Conservation (phyloP, 2,888 invertebrate genomes). For the Sericinus montela region DNA sequence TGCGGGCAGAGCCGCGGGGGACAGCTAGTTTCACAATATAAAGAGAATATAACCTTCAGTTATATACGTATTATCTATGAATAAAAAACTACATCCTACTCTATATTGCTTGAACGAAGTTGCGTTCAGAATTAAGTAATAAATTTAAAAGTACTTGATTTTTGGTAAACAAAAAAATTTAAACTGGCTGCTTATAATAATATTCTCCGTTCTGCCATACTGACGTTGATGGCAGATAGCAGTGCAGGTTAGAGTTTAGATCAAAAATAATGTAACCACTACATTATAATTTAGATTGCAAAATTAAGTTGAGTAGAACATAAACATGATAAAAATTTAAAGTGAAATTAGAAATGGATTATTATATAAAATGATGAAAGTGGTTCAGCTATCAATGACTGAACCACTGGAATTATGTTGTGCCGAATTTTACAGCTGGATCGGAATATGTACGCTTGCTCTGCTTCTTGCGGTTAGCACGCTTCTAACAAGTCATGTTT, state of each 20-base stretch:
- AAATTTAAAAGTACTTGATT: no score
- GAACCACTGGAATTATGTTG: slow-evolving; percentile 41
- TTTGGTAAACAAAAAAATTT: no score
- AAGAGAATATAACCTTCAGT: no score
- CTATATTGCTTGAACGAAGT: no score
- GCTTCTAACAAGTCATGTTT: slow-evolving; percentile 44
- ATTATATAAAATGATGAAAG: slow-evolving; percentile 17
- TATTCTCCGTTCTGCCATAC: neutral
- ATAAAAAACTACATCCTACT: no score
- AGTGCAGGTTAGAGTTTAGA: neutral
- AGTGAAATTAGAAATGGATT: slow-evolving; percentile 31
- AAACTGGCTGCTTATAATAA: slow-evolving; percentile 7
- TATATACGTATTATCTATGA: no score
- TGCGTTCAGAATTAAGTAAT: no score
- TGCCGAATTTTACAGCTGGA: slow-evolving; percentile 47
- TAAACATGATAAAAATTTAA: slow-evolving; percentile 19
- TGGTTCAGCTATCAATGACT: slow-evolving; percentile 45
- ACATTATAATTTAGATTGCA: neutral
- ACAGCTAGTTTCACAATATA: no score
- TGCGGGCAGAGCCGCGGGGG: no score
- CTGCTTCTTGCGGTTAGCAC: slow-evolving; percentile 47
- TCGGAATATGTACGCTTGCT: slow-evolving; percentile 46
- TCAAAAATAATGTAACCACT: slow-evolving; percentile 9
- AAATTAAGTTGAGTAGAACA: no score
- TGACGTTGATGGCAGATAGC: slow-evolving; percentile 13